phyloP scores from a whole-genome alignment of 2,888 invertebrate genomes.

The Pyrgus malvae region DNA sequence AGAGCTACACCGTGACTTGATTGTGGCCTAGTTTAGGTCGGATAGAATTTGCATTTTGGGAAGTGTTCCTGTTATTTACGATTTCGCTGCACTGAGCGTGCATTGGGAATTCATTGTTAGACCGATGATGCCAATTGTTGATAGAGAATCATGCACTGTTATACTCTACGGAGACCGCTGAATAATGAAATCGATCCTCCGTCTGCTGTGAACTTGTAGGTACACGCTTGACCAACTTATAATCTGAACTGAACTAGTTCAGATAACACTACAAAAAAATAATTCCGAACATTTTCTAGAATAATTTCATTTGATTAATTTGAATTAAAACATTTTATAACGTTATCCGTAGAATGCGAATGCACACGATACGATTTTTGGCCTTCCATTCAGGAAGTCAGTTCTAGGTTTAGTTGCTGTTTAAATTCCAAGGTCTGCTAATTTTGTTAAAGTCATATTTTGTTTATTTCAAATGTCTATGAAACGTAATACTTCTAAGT shows the following conservation, averaged over 20 bases:
- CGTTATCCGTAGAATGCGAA: too few relatives aligned
- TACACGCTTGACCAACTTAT: slow-evolving; percentile 3
- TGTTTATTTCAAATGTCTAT: too few relatives aligned
- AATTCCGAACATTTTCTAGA: too few relatives aligned
- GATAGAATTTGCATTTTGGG: slow-evolving; percentile 17
- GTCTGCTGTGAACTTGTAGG: background rate
- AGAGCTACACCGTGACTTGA: background rate
- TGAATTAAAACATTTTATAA: too few relatives aligned
- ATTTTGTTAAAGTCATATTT: too few relatives aligned
- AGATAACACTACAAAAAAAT: too few relatives aligned
- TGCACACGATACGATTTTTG: too few relatives aligned
- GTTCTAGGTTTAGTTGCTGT: too few relatives aligned
- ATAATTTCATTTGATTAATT: too few relatives aligned
- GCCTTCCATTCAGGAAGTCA: too few relatives aligned
- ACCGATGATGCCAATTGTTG: slow-evolving; percentile 9
- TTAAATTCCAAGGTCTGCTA: too few relatives aligned
- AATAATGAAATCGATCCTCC: background rate
- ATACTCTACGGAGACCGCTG: background rate
- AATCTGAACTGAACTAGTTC: background rate
- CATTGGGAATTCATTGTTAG: slow-evolving; percentile 11
- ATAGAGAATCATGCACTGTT: slow-evolving; percentile 3
- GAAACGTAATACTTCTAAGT: too few relatives aligned
- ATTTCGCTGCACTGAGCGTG: slow-evolving; percentile 7
- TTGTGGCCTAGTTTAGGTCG: slow-evolving; percentile 3
- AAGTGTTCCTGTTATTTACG: slow-evolving; percentile 9